Conservation (phyloP, 2,888 invertebrate genomes). For the Scaptomyza caliginosa region DNA sequence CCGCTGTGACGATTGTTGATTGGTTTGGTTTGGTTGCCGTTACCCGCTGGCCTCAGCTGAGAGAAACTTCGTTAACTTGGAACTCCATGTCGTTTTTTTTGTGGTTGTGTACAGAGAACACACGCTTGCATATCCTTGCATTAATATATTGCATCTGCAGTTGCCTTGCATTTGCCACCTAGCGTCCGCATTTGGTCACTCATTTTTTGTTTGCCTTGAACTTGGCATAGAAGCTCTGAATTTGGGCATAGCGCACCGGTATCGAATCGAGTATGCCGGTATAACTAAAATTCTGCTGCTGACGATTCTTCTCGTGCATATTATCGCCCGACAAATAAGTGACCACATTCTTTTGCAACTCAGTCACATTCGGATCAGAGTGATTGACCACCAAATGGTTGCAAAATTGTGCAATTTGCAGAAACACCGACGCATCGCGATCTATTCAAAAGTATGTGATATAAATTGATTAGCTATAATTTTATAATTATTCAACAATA, state of each 20-base stretch:
- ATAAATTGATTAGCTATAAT: background rate
- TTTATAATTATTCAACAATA: background rate
- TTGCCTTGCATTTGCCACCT: slow-evolving; percentile 70
- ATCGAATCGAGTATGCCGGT: slow-evolving; percentile 91
- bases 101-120: slow-evolving; percentile 68
- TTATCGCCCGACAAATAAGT: slow-evolving; percentile 90
- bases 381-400: slow-evolving; percentile 84
- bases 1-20: slow-evolving; percentile 50
- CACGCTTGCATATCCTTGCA: slow-evolving; percentile 73
- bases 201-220: slow-evolving; percentile 89
- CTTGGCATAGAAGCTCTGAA: slow-evolving; percentile 92
- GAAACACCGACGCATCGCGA: slow-evolving; percentile 83
- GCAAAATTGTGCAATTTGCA: slow-evolving; percentile 84
- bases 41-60: slow-evolving; percentile 47
- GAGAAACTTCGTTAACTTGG: slow-evolving; percentile 73
- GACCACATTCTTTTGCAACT: slow-evolving; percentile 86
- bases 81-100: slow-evolving; percentile 68
- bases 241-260: slow-evolving; percentile 92
- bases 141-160: slow-evolving; percentile 62
- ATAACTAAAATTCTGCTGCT: slow-evolving; percentile 87
- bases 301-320: slow-evolving; percentile 82
- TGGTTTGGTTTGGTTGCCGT: slow-evolving; percentile 30
- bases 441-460: slow-evolving; percentile 69
- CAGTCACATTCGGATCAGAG: slow-evolving; percentile 84
- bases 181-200: slow-evolving; percentile 65